Evolutionary conservation across 2,797 vertebrate genomes (phyloP), one percentile per base, ranked within the genome.

Genomic region (Champsocephalus gunnari): DNA sequence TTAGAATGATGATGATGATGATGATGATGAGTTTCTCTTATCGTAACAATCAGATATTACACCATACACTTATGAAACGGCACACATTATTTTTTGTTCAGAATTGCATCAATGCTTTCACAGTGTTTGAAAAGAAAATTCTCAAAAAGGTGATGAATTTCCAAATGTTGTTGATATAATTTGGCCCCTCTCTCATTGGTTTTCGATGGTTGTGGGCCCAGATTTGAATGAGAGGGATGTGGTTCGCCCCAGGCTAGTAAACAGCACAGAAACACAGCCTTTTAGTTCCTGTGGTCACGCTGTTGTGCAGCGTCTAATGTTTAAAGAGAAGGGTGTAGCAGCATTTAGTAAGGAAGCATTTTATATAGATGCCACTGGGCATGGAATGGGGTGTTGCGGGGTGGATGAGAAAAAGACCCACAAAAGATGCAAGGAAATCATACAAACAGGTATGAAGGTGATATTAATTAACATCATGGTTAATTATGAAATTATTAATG

Each of bases 281-380:
- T 90, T 86, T 91, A 92, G 88, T 88, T 90, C 88, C 90, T 92
- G 89, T 88, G 92, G 92, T 90, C 79, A 82, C 71, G 56, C 79
- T 83, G 87, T 89, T 90, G 88, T 90, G 86, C 86, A 87, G 80
- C 73, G 77, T 94, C 94, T 93, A 92, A 95, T 94, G 92, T 94
- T 94, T 94, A 93, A 95, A 94, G 89, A 90, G 90, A 88, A 92
- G 94, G 94, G 94, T 95, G 94, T 93, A 92, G 94, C 85, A 91
- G 91, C 84, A 86, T 93, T 94, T 89, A 92, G 92, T 89, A 92
- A 91, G 92, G 91, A 92, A 92, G 90, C 87, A 90, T 94, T 95
- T 94, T 94, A 92, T 93, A 93, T 86, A 79, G 70, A 90, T 87
- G 85, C 84, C 89, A 84, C 78, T 87, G 83, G 83, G 80, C 80